Evolutionary conservation across 2,888 invertebrate genomes (phyloP), one percentile per base, ranked within the genome.

Genomic region (Ischnura elegans): DNA sequence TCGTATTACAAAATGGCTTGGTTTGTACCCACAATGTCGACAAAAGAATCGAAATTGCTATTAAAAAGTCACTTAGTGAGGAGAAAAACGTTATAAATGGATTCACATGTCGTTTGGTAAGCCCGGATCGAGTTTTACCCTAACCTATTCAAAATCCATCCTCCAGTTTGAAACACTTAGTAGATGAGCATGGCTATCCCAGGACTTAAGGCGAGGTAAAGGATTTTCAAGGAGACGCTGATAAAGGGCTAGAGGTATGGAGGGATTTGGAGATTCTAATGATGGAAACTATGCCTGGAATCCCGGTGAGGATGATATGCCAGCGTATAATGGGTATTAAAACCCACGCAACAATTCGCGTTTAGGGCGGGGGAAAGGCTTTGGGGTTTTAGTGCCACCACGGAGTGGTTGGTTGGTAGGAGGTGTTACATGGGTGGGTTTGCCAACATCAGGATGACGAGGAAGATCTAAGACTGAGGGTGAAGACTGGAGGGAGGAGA

Each of bases 201-300:
- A 16, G 76, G 29, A 76, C 29, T 76, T 36, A 36, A 36, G 29
- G 66, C 21, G 29, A 0, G 66, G 6, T n/a, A n/a, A n/a, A n/a
- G n/a, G n/a, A n/a, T n/a, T n/a, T n/a, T n/a, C n/a, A n/a, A 0
- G 61, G 25, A n/a, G 61, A 6, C 29, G 1, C 29, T 6, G 76
- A 10, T 29, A 0, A 10, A 1, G 76, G n/a, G 29, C 29, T 8
- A 4, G 29, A 13, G 10, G 36, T 3, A 10, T 0, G 36, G 76
- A 8, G 76, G 19, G 76, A 36, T 13, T 36, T 1, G 61, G 76
- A 76, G 36, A 29, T 76, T 36, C 76, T 10, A 16, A 13, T 76
- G 76, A 76, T 76, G 76, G 10, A 76, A 76, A 76, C 76, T 76
- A 76, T 76, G 76, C 76, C 13, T 16, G 76, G 76, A 29, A 76